These are phyloP conservation scores for Melangyna quadrimaculata DNA, from an alignment of 2,888 invertebrate genomes.

Conservation along the genomic window DNA sequence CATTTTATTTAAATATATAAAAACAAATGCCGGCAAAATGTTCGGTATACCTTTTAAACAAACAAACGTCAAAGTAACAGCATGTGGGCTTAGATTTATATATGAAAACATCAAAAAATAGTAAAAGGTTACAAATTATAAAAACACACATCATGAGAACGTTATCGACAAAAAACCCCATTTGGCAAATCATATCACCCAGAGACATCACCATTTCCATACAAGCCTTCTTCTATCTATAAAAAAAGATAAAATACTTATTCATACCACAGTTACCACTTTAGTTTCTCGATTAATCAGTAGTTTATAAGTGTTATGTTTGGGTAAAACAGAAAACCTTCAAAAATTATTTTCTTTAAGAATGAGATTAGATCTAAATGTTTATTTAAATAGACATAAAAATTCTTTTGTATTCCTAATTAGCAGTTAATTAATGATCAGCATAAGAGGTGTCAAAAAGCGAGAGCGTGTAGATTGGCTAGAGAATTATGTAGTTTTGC, in stretches of 20 bases:
- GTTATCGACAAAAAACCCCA: neutral
- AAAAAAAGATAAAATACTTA: neutral
- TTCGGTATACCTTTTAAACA: neutral
- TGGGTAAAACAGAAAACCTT: no score
- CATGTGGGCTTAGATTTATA: neutral
- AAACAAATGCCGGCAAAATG: neutral
- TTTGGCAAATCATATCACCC: neutral
- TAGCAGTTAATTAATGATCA: no score
- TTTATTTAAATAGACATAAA: no score
- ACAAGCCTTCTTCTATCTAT: neutral
- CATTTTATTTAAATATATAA: no score
- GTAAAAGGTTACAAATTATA: neutral
- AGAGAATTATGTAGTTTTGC: no score
- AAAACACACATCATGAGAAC: neutral
- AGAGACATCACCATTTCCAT: slow-evolving; percentile 16
- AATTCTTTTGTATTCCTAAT: no score
- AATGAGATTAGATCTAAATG: no score
- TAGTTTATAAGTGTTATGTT: no score
- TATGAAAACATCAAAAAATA: neutral
- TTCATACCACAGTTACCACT: neutral
- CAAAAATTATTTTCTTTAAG: no score
- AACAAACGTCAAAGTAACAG: neutral
- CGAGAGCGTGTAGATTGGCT: no score
- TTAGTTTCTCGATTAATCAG: no score
- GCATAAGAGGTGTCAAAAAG: no score